phyloP scores from a whole-genome alignment of 2,888 invertebrate species.

The Nematopogon swammerdamellus region DNA sequence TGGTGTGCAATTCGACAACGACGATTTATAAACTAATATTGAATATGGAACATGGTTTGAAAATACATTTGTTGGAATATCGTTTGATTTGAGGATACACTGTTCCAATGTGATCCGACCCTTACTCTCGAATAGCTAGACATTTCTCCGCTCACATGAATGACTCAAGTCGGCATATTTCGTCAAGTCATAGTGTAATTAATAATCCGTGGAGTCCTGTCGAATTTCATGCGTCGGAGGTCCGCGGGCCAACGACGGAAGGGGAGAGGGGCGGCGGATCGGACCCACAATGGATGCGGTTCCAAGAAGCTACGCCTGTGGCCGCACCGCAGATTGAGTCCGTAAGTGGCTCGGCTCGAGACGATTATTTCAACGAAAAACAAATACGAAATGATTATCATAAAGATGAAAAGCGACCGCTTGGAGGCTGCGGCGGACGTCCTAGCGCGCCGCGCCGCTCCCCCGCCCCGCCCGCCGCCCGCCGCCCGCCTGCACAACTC shows the following conservation, averaged over 20 bases:
- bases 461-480: conserved; percentile 7
- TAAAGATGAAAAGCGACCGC: conserved; percentile 56
- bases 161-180: conserved; percentile 53
- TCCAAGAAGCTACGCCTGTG: conserved; percentile 46
- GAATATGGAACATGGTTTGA: too few relatives aligned
- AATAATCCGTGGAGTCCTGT: conserved; percentile 58
- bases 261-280: conserved; percentile 28
- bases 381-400: conserved; percentile 59
- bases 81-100: too few relatives aligned
- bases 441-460: conserved; percentile 33
- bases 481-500: too few relatives aligned
- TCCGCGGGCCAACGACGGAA: too few relatives aligned
- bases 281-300: conserved; percentile 56
- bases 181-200: conserved; percentile 59
- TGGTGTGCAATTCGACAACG: too few relatives aligned
- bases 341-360: conserved; percentile 12
- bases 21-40: too few relatives aligned
- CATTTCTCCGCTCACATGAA: conserved; percentile 22
- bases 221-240: conserved; percentile 57
- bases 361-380: conserved; percentile 51
- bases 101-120: too few relatives aligned
- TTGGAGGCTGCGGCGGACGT: conserved; percentile 24
- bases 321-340: conserved; percentile 29
- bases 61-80: too few relatives aligned
- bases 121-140: too few relatives aligned